Evolutionary conservation across 2,113 vertebrate genomes (phyloP).

Genomic region (Seriola dumerili): DNA sequence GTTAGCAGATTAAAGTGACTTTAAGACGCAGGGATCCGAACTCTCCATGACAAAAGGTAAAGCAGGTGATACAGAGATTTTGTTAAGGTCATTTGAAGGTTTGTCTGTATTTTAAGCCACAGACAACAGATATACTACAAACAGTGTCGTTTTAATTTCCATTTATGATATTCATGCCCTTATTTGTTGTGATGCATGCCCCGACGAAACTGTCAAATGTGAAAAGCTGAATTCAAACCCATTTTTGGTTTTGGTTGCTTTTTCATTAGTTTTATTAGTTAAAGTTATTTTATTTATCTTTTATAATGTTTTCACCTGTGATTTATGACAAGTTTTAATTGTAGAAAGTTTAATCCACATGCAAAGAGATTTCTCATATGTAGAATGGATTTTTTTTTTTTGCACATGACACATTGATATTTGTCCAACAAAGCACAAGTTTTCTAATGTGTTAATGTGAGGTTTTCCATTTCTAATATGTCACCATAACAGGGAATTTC

Average conservation of each 20-base stretch:
- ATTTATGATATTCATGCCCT: not conserved
- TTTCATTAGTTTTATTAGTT: not conserved
- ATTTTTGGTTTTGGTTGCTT: too few relatives aligned
- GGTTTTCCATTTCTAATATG: not conserved
- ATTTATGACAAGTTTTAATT: not conserved
- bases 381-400: not conserved
- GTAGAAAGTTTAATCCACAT: not conserved
- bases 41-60: constrained; percentile 53
- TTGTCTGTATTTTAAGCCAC: not conserved
- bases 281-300: not conserved
- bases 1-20: constrained; percentile 81
- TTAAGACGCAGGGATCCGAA: constrained; percentile 61
- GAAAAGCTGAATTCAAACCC: not conserved
- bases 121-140: not conserved
- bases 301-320: not conserved
- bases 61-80: constrained; percentile 51
- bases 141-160: not conserved
- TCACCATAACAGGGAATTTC: not conserved
- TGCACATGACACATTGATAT: too few relatives aligned
- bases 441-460: not conserved
- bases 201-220: not conserved
- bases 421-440: not conserved
- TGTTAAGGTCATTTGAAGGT: constrained; percentile 42
- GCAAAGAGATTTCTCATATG: not conserved
- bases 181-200: too few relatives aligned